These are phyloP conservation scores for Eriocheir sinensis DNA, from an alignment of 1,140 invertebrate genomes.

Conservation along the genomic window DNA sequence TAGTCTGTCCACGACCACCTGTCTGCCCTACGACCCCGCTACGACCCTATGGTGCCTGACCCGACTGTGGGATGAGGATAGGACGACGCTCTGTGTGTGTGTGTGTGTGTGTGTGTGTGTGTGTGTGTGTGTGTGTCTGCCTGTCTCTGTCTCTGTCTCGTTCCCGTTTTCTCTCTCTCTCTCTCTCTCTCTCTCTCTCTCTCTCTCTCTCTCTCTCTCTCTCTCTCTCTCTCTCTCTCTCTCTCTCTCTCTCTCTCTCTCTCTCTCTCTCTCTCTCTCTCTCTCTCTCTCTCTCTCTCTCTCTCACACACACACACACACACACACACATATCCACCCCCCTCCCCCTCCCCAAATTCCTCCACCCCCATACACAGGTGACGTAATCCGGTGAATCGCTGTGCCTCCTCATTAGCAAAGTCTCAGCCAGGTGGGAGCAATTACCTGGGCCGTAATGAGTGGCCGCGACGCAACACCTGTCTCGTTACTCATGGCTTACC, in stretches of 20 bases:
- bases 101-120: no score
- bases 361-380: neutral
- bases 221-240: no score
- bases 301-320: constrained; percentile 1
- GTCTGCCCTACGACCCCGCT: no score
- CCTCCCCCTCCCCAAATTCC: no score
- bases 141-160: no score
- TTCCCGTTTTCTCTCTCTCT: neutral
- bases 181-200: neutral
- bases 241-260: no score
- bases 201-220: constrained; percentile 26
- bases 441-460: neutral
- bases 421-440: neutral
- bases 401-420: neutral
- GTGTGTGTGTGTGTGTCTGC: no score
- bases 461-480: neutral
- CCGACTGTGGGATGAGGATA: neutral
- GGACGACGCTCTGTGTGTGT: no score
- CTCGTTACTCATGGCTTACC: neutral
- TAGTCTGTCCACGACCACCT: neutral
- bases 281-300: no score
- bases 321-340: no score
- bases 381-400: neutral
- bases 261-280: no score
- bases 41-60: neutral